Evolutionary conservation across 2,888 invertebrate genomes (phyloP), one percentile per base, ranked within the genome.

Genomic region (Phorcus lineatus): DNA sequence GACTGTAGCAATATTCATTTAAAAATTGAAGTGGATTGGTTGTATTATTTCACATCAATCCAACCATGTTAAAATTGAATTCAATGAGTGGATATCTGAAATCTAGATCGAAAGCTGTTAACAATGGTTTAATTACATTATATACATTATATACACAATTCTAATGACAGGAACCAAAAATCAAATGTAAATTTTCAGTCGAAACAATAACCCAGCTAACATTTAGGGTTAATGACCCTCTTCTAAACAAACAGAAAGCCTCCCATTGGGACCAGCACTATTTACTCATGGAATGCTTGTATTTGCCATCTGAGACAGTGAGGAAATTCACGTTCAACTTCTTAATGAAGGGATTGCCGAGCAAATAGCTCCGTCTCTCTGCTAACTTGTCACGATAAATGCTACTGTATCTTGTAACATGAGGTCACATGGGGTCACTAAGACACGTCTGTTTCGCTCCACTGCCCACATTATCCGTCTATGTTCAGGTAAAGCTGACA

Each of bases 311-410:
- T 28, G 62, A 62, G 62, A 28, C 62, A 62, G 62, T 62, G 62
- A 62, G 62, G 62, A 62, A 62, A 62, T 62, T 62, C 62, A 22
- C 28, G 62, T 62, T 62, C 28, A 62, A 62, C 62, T 62, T 62
- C 62, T 62, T 62, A 28, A 62, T 62, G 62, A 62, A 62, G 62
- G 62, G 24, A 28, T 62, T 22, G 62, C 24, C 62, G 62, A 28
- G 24, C 62, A 62, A 28, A 62, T 62, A 62, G 13, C 62, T 62
- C 28, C 16, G 62, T 62, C 28, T 62, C 62, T n/a, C 62, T 62
- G 62, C 24, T 28, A 24, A 62, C 62, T 28, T 62, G 62, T 28
- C 62, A 62, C 62, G 62, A 24, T 28, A 24, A 24, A 24, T 62
- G 62, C 24, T 62, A 62, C 62, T 28, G 62, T 62, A 62, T 28